A percentile compares a stretch with the other conserved stretches of the same genome.
Evolutionary conservation across 2,888 invertebrate species (phyloP).

Genomic region (Caenorhabditis zanzibari): DNA sequence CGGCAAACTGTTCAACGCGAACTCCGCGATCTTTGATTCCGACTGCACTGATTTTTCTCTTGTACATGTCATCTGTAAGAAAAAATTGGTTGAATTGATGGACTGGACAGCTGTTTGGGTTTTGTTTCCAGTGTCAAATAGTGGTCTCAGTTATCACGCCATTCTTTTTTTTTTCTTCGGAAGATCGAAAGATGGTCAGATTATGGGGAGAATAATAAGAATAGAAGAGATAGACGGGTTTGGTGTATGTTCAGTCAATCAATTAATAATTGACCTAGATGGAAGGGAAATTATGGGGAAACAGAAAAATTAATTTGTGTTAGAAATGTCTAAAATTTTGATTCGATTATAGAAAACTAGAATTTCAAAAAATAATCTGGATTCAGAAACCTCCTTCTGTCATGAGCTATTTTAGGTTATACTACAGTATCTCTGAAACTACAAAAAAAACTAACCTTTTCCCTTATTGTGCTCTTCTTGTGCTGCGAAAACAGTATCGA

Average conservation of each 20-base stretch:
- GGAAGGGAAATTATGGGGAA: background rate
- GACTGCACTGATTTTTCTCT: slow-evolving; percentile 47
- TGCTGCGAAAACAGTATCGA: slow-evolving; percentile 72
- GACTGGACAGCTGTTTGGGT: slow-evolving; percentile 16
- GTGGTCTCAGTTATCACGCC: slow-evolving; percentile 62
- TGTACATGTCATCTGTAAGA: slow-evolving; percentile 58
- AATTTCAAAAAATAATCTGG: background rate
- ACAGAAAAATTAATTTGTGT: background rate
- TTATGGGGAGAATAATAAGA: background rate
- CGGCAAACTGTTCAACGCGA: slow-evolving; percentile 60
- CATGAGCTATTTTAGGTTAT: too few species aligned
- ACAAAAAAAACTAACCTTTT: slow-evolving; percentile 59
- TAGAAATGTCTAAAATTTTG: background rate
- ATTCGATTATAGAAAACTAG: background rate
- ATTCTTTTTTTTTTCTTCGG: slow-evolving; percentile 9
- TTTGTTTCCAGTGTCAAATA: slow-evolving; percentile 7
- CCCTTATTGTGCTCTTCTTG: slow-evolving; percentile 72
- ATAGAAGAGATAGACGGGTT: slow-evolving; percentile 32
- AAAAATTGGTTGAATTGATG: slow-evolving; percentile 1
- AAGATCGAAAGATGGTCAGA: slow-evolving; percentile 50
- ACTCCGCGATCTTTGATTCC: slow-evolving; percentile 61
- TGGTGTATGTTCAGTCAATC: slow-evolving; percentile 13
- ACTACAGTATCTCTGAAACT: background rate
- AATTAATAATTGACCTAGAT: slow-evolving; percentile 40
- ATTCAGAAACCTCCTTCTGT: too few species aligned